Base-by-base conservation (phyloP, 2,113 vertebrate genomes). In the Syngnathus typhle region DNA sequence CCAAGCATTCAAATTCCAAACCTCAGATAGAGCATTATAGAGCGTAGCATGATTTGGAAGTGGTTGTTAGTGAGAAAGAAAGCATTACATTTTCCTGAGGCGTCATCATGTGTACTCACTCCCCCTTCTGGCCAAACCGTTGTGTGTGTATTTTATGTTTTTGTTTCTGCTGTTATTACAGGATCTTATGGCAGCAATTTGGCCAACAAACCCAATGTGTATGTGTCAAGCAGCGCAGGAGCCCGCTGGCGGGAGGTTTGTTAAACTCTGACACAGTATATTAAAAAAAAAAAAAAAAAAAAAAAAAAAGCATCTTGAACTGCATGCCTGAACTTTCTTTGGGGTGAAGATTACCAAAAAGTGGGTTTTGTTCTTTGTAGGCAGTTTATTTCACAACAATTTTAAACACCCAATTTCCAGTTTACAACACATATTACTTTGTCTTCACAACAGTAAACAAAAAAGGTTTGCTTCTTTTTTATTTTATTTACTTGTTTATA, bases 201-300 rank as follows among this genome's bases (percentile, higher is more conserved):
- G 89, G 93, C 94, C 5, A 95, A 92, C 86, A 98, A 99, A 86
- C 94, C 94, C 36, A 98, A 98, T 0, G 94, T 99, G 56, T 99
- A 99, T 2, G 75, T 99, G 64, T 98, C 97, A 0, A 98, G 95
- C 89, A 98, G 94, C 0, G 95, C 94, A 0, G 97, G 97, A 56
- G 95, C 93, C 12, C 77, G 93, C 60, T 98, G 97, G 97, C 93
- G 92, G 86, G 97, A 99, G 95, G 97, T 98, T 79, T 92, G 90
- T 80, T 18, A 38, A 58, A 61, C 49, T 70, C 3, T 60, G 38
- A 60, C 51, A 65, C 44, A n/a, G 27, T 37, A 46, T 27, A 49
- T 46, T 32, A 3, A 32, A 32, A 65, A n/a, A 4, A 60, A 23
- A 1, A 23, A 32, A 32, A 65, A n/a, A 4, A 60, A 23, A 1